These are phyloP conservation scores for Brenthis ino DNA, from an alignment of 2,888 invertebrate species.

Conservation along the genomic window DNA sequence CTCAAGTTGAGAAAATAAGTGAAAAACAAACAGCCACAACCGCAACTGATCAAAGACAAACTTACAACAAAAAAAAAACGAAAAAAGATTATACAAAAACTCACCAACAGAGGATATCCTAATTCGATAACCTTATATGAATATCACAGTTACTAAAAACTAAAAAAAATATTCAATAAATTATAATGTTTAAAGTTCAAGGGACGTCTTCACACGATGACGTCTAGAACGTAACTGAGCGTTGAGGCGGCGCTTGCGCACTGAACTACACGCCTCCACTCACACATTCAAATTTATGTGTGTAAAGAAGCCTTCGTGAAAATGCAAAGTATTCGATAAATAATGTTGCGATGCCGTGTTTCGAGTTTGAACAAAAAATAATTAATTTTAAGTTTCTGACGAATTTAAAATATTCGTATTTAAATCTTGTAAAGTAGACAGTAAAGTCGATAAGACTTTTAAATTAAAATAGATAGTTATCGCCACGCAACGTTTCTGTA, in stretches of 20 bases:
- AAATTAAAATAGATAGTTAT: not conserved
- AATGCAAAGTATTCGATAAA: conserved; percentile 62
- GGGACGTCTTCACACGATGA: conserved; percentile 55
- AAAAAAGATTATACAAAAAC: conserved; percentile 48
- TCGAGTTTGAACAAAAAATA: conserved; percentile 9
- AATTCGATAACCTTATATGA: conserved; percentile 73
- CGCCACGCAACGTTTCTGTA: too few species aligned
- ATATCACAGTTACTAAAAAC: conserved; percentile 54
- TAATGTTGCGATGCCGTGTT: conserved; percentile 48
- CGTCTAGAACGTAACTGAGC: conserved; percentile 61
- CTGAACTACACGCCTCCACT: conserved; percentile 62
- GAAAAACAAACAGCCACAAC: conserved; percentile 42
- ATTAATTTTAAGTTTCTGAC: too few species aligned
- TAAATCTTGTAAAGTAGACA: conserved; percentile 4
- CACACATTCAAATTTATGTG: conserved; percentile 50
- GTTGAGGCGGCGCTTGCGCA: conserved; percentile 69
- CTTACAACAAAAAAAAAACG: conserved; percentile 44
- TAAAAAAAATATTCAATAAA: conserved; percentile 32
- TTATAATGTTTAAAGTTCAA: conserved; percentile 31
- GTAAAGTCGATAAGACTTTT: conserved; percentile 6
- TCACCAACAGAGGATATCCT: conserved; percentile 64
- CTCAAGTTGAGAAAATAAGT: conserved; percentile 42
- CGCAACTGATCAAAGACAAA: conserved; percentile 33
- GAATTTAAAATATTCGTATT: not conserved
- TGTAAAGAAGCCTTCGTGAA: conserved; percentile 65